A percentile compares a stretch with the other conserved stretches of the same genome.
phyloP scores from a whole-genome alignment of 1,140 invertebrate species.

The Aphelinus certus region DNA sequence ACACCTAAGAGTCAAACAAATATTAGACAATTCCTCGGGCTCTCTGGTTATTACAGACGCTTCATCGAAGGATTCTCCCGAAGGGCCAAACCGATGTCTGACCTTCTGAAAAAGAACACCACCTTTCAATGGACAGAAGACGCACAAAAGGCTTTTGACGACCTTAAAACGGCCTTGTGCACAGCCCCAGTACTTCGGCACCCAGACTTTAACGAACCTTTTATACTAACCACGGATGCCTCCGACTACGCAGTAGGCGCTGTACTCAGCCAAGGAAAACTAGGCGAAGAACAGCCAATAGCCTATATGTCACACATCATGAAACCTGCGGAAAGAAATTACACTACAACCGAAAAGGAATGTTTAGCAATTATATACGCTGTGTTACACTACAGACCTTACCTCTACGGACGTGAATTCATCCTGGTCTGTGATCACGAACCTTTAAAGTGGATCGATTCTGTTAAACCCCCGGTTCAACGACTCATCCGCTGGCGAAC shows the following conservation, averaged over 20 bases:
- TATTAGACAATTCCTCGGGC: slow-evolving; percentile 11
- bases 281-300: no score
- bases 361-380: no score
- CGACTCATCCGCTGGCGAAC: no score
- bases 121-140: slow-evolving; percentile 34
- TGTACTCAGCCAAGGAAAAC: no score
- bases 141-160: slow-evolving; percentile 54
- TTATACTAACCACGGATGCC: slow-evolving; percentile 54
- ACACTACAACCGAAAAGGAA: no score
- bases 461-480: no score
- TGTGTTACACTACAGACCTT: no score
- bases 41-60: slow-evolving; percentile 14
- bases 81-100: slow-evolving; percentile 27
- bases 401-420: no score
- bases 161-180: slow-evolving; percentile 54
- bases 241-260: slow-evolving; percentile 21
- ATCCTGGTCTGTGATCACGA: no score
- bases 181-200: slow-evolving; percentile 57
- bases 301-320: no score
- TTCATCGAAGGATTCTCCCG: slow-evolving; percentile 36
- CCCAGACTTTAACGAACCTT: slow-evolving; percentile 52
- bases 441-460: no score
- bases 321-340: no score
- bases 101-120: slow-evolving; percentile 35
- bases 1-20: slow-evolving; percentile 3